Evolutionary conservation across 2,797 vertebrate species (phyloP).

Genomic region (Ispidina lecontei): DNA sequence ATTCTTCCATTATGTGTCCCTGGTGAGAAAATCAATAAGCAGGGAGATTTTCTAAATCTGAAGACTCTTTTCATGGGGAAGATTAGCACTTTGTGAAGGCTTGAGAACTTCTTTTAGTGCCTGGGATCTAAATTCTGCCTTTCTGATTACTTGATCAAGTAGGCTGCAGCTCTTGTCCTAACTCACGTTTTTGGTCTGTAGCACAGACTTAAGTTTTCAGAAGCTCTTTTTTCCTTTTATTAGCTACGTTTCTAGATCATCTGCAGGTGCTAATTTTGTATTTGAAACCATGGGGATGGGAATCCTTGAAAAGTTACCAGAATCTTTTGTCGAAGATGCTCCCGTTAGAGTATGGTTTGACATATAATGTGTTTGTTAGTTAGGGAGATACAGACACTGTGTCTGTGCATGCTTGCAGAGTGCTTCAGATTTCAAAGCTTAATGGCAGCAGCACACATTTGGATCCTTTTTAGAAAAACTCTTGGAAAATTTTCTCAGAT

Average conservation of each 20-base stretch:
- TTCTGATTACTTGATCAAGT: conserved; percentile 19
- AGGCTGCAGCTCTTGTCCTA: neutral
- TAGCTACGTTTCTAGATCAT: neutral
- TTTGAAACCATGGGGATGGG: neutral
- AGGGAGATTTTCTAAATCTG: neutral
- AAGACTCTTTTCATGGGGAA: neutral
- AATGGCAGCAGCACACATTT: neutral
- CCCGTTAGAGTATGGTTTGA: neutral
- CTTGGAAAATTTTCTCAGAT: neutral
- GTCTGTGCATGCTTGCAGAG: neutral
- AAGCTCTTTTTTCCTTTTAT: neutral
- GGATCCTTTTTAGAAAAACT: neutral
- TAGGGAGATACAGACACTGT: neutral
- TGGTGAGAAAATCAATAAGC: conserved; percentile 39
- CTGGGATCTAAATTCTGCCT: neutral
- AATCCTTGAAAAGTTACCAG: neutral
- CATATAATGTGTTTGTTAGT: neutral
- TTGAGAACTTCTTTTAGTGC: neutral
- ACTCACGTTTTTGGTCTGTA: neutral
- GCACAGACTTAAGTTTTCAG: neutral
- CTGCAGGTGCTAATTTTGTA: neutral
- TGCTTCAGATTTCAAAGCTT: neutral
- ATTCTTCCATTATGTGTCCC: conserved; percentile 26
- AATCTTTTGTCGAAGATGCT: neutral
- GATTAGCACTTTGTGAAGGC: neutral